Evolutionary conservation across 1,140 invertebrate species (phyloP).

Genomic region (Scaptomyza pallida): DNA sequence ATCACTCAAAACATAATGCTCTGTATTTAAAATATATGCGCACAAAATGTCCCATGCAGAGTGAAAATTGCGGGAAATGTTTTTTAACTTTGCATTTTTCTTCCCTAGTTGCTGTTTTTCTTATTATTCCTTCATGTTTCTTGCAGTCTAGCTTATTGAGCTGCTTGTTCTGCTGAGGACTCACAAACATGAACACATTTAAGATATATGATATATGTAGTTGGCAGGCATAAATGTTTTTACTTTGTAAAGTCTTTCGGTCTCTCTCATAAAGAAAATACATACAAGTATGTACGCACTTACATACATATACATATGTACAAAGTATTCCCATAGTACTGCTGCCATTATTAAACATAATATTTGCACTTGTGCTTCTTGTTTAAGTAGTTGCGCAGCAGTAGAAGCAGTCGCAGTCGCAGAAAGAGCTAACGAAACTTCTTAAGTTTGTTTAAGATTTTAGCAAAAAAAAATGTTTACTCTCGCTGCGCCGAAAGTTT

Average conservation of each 20-base stretch:
- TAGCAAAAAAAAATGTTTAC: background rate
- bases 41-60: constrained; percentile 52
- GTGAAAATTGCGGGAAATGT: constrained; percentile 58
- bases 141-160: constrained; percentile 62
- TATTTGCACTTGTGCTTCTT: constrained; percentile 35
- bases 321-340: constrained; percentile 4
- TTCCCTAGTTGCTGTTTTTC: constrained; percentile 12
- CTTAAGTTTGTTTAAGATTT: background rate
- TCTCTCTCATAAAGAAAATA: constrained; percentile 34
- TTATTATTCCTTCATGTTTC: background rate
- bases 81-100: constrained; percentile 38
- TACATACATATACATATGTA: too few relatives aligned
- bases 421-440: background rate
- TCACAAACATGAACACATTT: constrained; percentile 49
- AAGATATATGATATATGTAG: constrained; percentile 46
- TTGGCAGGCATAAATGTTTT: constrained; percentile 36
- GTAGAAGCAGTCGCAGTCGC: background rate
- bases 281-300: background rate
- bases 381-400: constrained; percentile 2
- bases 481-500: constrained; percentile 7
- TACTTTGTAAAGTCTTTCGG: constrained; percentile 1
- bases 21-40: constrained; percentile 75
- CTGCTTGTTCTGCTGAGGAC: constrained; percentile 52
- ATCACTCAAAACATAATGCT: constrained; percentile 78
- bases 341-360: constrained; percentile 42